A percentile compares a stretch with the other conserved stretches of the same genome.
Evolutionary conservation across 1,140 invertebrate genomes (phyloP).

Genomic region (Oreohelix idahoensis): DNA sequence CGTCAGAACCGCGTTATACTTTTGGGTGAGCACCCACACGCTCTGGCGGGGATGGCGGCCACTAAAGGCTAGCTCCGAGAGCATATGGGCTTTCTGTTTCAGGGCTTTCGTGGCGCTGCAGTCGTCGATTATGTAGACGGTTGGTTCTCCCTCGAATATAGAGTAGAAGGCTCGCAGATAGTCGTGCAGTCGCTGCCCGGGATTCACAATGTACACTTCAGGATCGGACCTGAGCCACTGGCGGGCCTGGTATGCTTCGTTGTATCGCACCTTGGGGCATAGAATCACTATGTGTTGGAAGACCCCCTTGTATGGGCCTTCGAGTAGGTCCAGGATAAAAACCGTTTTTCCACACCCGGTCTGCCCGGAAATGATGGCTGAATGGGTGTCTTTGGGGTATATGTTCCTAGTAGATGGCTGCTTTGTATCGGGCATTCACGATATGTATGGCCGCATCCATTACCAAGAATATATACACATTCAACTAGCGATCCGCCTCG

Average conservation of each 20-base stretch:
- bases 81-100: neutral
- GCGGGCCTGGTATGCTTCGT: neutral
- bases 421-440: too few species aligned
- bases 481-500: too few species aligned
- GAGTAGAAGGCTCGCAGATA: neutral
- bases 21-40: neutral
- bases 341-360: neutral
- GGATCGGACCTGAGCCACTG: neutral
- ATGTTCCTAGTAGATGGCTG: too few species aligned
- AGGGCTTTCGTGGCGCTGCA: neutral
- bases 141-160: neutral
- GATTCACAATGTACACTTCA: neutral
- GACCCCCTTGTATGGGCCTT: neutral
- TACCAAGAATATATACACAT: too few species aligned
- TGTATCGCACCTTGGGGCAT: neutral
- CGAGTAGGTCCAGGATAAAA: neutral
- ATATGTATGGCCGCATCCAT: too few species aligned
- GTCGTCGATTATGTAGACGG: neutral
- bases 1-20: neutral
- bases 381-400: too few species aligned
- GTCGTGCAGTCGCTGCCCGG: neutral
- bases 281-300: neutral
- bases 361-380: neutral
- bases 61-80: neutral
- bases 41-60: neutral